Conservation (phyloP, 2,888 invertebrate species). For the Sphinx pinastri region DNA sequence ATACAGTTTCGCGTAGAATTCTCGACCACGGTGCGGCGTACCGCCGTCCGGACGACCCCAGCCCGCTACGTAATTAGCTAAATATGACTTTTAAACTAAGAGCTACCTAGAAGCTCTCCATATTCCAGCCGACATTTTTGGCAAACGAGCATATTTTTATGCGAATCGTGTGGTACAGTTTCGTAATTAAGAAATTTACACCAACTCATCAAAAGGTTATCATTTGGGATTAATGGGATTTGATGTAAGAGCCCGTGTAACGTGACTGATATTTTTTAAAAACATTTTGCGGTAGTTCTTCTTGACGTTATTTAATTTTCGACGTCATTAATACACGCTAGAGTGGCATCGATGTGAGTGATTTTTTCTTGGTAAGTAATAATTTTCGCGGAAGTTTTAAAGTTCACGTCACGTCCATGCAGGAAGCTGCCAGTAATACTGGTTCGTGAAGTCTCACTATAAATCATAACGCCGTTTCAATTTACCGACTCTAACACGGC, state of each 20-base stretch:
- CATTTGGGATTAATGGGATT: slow-evolving; percentile 53
- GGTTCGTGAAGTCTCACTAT: slow-evolving; percentile 73
- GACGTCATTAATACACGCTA: not conserved
- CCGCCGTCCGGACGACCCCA: slow-evolving; percentile 57
- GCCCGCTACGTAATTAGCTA: slow-evolving; percentile 73
- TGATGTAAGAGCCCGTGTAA: slow-evolving; percentile 36
- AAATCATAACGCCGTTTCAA: slow-evolving; percentile 81
- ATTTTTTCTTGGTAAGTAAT: slow-evolving; percentile 3
- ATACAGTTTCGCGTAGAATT: slow-evolving; percentile 55
- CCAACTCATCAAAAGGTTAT: slow-evolving; percentile 58
- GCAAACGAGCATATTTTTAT: slow-evolving; percentile 60
- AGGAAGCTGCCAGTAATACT: slow-evolving; percentile 72
- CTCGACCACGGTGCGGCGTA: slow-evolving; percentile 51
- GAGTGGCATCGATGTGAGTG: not conserved
- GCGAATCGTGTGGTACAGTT: slow-evolving; percentile 54
- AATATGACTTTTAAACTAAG: slow-evolving; percentile 78
- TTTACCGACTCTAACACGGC: slow-evolving; percentile 73
- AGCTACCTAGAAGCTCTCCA: slow-evolving; percentile 59
- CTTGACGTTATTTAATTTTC: not conserved
- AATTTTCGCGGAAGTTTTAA: slow-evolving; percentile 39
- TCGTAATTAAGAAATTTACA: slow-evolving; percentile 59
- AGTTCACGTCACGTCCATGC: slow-evolving; percentile 71
- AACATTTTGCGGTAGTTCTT: not conserved
- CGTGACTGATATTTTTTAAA: slow-evolving; percentile 8
- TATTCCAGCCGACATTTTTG: slow-evolving; percentile 61